Evolutionary conservation across 53 echinoderm and acorn worm species (phyloP).

Genomic region (Holothuria scabra): DNA sequence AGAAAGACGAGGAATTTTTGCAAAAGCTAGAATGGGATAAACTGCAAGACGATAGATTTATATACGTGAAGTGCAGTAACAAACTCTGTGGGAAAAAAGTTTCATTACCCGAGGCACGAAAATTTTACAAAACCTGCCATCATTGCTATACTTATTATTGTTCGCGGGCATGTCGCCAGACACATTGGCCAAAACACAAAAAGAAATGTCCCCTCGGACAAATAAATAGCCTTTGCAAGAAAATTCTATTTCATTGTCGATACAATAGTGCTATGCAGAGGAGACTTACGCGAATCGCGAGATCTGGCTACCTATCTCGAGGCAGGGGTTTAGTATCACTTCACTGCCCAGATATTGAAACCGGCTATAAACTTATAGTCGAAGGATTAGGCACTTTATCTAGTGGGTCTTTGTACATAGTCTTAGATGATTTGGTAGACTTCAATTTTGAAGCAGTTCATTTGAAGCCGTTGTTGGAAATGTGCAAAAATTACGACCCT

Average conservation of each 20-base stretch:
- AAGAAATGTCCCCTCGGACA: slow-evolving; percentile 89
- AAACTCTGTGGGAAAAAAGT: slow-evolving; percentile 75
- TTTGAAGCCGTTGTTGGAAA: slow-evolving; percentile 67
- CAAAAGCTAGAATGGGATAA: background rate
- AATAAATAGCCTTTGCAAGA: slow-evolving; percentile 87
- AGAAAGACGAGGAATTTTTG: background rate
- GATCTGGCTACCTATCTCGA: slow-evolving; percentile 76
- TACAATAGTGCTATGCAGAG: slow-evolving; percentile 77
- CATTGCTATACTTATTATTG: slow-evolving; percentile 99
- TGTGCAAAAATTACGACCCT: slow-evolving; percentile 78
- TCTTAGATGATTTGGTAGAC: background rate
- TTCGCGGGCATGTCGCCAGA: slow-evolving; percentile 79
- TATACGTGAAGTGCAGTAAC: slow-evolving; percentile 87
- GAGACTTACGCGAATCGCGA: slow-evolving; percentile 76
- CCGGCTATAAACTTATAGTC: slow-evolving; percentile 68
- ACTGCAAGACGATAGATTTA: slow-evolving; percentile 3
- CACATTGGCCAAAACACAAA: slow-evolving; percentile 90
- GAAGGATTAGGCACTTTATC: slow-evolving; percentile 68
- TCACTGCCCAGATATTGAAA: slow-evolving; percentile 71
- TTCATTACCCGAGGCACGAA: slow-evolving; percentile 77
- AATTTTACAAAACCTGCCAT: slow-evolving; percentile 92
- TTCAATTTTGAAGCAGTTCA: slow-evolving; percentile 52
- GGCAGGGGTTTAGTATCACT: slow-evolving; percentile 83
- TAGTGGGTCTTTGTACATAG: slow-evolving; percentile 63
- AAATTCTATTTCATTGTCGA: slow-evolving; percentile 85